Base-by-base conservation (phyloP, 2,888 invertebrate genomes). In the Epinotia nisella region DNA sequence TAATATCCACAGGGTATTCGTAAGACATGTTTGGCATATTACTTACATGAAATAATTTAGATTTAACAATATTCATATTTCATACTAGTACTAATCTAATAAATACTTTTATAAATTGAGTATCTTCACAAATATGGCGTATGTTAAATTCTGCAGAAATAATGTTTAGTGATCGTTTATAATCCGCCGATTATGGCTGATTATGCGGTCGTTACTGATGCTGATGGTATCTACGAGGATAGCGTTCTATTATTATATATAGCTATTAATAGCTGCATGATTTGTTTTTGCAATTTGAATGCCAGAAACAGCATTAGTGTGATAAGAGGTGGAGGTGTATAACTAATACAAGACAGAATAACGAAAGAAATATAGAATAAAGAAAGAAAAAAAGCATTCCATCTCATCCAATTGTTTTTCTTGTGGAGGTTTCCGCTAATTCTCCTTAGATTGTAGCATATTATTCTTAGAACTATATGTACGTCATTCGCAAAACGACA, bases 161-260 rank as follows among this genome's bases (percentile, higher is more conserved):
- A 19, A 53, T 10, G 9, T 53, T 19, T 10, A 5, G 5, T n/a
- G 5, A 49, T 49, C 13, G 45, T 45, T 39, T 24, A 24, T 49
- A 45, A 45, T 45, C 49, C 7, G 45, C 51, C 19, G n/a, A 49
- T 24, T 24, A 62, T 60, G 19, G 2, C n/a, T n/a, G 19, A n/a
- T 15, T 3, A 39, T 55, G 21, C 39, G 19, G 15, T 10, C 7
- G 53, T 55, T 21, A 19, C 19, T 65, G 65, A 55, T 65, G 65
- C 19, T 65, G 65, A 55, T 65, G 65, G 41, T 39, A 66, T 66
- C n/a, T 41, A 56, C 55, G 41, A 41, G 9, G 41, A 66, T 66
- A 66, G 4, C 65, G 24, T 10, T 49, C 55, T 41, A 66, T 66
- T 55, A 66, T 55, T 49, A 19, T 56, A 19, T 56, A 41, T 41